Evolutionary conservation across 2,888 invertebrate genomes (phyloP).

Genomic region (Gnatocerus cornutus): DNA sequence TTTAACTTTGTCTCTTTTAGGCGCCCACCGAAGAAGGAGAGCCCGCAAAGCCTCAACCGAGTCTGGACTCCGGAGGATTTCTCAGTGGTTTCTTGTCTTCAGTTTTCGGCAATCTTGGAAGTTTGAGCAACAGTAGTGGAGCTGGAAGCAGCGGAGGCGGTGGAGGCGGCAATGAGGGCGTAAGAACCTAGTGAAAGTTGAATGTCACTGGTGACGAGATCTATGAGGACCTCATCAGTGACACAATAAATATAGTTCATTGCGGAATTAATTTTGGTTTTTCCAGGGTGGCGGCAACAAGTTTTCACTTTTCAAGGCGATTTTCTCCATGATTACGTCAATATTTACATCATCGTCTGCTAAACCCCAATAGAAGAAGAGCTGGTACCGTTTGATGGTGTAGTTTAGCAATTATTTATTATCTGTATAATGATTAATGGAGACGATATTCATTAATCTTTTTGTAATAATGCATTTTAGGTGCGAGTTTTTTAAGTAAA

Average conservation of each 20-base stretch:
- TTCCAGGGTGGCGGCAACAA: slow-evolving; percentile 55
- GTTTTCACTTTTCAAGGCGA: slow-evolving; percentile 63
- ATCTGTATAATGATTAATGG: not conserved
- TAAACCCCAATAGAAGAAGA: slow-evolving; percentile 13
- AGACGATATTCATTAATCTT: not conserved
- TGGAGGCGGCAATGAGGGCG: slow-evolving; percentile 24
- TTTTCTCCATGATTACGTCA: slow-evolving; percentile 66
- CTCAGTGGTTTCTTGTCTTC: slow-evolving; percentile 62
- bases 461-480: too few species aligned
- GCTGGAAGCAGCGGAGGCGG: slow-evolving; percentile 42
- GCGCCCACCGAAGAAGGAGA: slow-evolving; percentile 41
- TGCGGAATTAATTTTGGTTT: slow-evolving; percentile 18
- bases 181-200: slow-evolving; percentile 29
- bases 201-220: too few species aligned
- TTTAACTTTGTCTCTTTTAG: slow-evolving; percentile 24
- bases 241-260: slow-evolving; percentile 21
- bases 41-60: slow-evolving; percentile 38
- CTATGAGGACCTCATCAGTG: slow-evolving; percentile 4
- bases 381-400: slow-evolving; percentile 15
- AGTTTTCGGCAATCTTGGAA: slow-evolving; percentile 50
- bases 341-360: slow-evolving; percentile 63
- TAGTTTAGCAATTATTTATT: slow-evolving; percentile 17
- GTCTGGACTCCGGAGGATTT: slow-evolving; percentile 64
- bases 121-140: slow-evolving; percentile 42
- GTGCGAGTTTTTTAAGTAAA: not conserved